These are phyloP conservation scores for Suillia variegata DNA, from an alignment of 2,888 invertebrate genomes.

Conservation along the genomic window DNA sequence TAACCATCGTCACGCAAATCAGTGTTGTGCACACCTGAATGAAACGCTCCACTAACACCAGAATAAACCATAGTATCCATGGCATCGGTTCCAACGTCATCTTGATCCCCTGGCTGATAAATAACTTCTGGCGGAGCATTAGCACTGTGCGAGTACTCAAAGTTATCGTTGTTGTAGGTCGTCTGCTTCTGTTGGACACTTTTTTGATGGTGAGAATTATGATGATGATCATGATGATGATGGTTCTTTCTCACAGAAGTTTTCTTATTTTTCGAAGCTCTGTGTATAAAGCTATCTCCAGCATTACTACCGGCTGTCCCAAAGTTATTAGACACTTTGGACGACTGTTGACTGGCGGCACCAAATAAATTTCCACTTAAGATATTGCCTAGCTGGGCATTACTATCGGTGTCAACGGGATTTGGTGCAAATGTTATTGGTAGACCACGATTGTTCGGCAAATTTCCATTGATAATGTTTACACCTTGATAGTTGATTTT, in stretches of 20 bases:
- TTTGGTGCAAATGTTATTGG: slow-evolving; percentile 29
- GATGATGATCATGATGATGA: no score
- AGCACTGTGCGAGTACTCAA: slow-evolving; percentile 26
- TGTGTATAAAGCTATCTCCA: no score
- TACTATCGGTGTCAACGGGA: slow-evolving; percentile 30
- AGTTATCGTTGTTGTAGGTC: slow-evolving; percentile 20
- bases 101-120: slow-evolving; percentile 30
- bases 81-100: slow-evolving; percentile 13
- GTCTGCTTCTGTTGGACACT: not conserved
- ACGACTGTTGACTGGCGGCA: slow-evolving; percentile 8
- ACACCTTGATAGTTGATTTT: slow-evolving; percentile 40
- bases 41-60: not conserved
- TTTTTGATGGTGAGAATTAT: not conserved
- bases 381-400: slow-evolving; percentile 44
- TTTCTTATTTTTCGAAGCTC: no score
- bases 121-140: slow-evolving; percentile 31
- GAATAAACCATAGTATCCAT: slow-evolving; percentile 2
- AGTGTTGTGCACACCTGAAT: slow-evolving; percentile 26
- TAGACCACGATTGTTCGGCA: slow-evolving; percentile 35
- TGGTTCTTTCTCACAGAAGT: no score
- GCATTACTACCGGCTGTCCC: no score
- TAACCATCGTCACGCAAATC: slow-evolving; percentile 42
- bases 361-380: slow-evolving; percentile 40
- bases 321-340: no score
- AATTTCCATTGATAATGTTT: slow-evolving; percentile 39